A percentile compares a stretch with the other conserved stretches of the same genome.
These are phyloP conservation scores for Oryzias celebensis DNA, from an alignment of 2,113 vertebrate genomes.

Conservation along the genomic window DNA sequence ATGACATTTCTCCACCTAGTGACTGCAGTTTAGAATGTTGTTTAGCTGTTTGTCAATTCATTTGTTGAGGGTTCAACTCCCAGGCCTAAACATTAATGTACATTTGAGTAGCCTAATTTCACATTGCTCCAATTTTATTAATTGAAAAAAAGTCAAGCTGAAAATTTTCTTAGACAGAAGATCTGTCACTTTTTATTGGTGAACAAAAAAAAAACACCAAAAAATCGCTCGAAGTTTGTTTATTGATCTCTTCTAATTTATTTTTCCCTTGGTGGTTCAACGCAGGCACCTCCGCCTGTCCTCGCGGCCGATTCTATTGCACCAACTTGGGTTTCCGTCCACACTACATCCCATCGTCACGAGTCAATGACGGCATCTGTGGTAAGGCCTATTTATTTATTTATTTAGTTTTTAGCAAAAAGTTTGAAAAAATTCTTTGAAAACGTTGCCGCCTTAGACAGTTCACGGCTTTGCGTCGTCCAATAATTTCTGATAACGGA, in stretches of 20 bases:
- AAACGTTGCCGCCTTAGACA: too few species aligned
- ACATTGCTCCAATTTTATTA: too few species aligned
- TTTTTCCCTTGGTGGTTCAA: conserved; percentile 1
- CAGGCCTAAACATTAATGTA: too few species aligned
- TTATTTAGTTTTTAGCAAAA: background rate
- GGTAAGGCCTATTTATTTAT: conserved; percentile 42
- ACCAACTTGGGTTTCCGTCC: conserved; percentile 83
- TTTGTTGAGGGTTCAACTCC: too few species aligned
- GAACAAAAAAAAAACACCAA: background rate
- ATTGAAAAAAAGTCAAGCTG: too few species aligned
- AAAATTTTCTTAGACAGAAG: too few species aligned
- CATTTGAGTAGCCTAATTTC: too few species aligned
- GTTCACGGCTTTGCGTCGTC: too few species aligned
- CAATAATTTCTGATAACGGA: too few species aligned
- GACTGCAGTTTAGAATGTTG: too few species aligned
- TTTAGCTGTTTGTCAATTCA: too few species aligned
- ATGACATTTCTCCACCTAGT: too few species aligned
- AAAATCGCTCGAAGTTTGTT: background rate
- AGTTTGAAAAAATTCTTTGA: background rate
- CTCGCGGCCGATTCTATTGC: conserved; percentile 84
- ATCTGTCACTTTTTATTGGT: background rate
- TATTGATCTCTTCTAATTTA: background rate
- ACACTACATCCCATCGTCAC: conserved; percentile 72
- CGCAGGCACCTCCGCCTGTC: conserved; percentile 83
- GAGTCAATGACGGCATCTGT: conserved; percentile 72